Evolutionary conservation across 2,888 invertebrate species (phyloP).

Genomic region (Nemoura dubitans): DNA sequence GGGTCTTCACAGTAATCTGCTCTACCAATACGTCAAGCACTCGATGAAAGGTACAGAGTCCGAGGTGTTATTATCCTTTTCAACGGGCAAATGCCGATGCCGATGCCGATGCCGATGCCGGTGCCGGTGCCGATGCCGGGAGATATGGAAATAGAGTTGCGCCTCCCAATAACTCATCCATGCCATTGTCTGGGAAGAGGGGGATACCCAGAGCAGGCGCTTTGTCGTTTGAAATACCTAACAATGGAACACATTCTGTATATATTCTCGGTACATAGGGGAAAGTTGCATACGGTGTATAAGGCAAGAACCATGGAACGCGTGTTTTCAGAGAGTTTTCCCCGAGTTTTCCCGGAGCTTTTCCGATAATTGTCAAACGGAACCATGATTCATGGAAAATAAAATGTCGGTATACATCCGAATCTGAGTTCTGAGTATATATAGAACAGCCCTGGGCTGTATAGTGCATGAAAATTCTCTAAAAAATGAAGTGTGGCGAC

Average conservation of each 20-base stretch:
- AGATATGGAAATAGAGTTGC: not conserved
- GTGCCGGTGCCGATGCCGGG: too few relatives aligned
- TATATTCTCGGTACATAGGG: not conserved
- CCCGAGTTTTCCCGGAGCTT: not conserved
- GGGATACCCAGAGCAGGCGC: not conserved
- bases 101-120: not conserved
- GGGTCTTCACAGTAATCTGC: not conserved
- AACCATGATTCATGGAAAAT: not conserved
- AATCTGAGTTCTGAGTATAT: not conserved
- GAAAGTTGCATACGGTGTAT: not conserved
- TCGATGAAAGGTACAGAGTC: not conserved
- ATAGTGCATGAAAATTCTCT: not conserved
- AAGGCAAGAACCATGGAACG: too few relatives aligned
- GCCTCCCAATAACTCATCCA: not conserved
- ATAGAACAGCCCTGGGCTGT: not conserved
- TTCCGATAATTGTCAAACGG: conserved; percentile 7
- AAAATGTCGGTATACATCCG: too few relatives aligned
- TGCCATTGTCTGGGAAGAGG: not conserved
- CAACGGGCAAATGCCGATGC: not conserved
- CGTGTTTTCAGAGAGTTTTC: not conserved
- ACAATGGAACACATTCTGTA: not conserved
- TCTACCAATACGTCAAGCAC: not conserved
- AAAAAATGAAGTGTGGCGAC: not conserved
- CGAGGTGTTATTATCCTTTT: not conserved
- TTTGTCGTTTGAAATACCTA: not conserved